Evolutionary conservation across 2,797 vertebrate genomes (phyloP), one percentile per base, ranked within the genome.

Genomic region (Poecilia gillii): DNA sequence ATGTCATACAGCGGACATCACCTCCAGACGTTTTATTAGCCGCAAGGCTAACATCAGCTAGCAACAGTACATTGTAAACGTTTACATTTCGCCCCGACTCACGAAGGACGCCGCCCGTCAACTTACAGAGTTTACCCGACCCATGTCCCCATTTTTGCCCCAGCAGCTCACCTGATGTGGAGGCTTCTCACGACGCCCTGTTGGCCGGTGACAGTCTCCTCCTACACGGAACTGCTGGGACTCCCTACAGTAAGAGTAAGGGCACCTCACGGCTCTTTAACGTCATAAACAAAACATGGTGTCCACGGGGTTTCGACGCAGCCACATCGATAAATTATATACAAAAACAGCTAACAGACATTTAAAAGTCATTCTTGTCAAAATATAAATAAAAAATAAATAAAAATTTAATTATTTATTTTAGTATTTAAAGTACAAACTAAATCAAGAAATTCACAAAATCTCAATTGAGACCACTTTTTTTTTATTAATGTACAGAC

Each of bases 151-250:
- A 23, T 64, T 18, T 64, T 7, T 33, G 36, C 33, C 33, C 33
- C 64, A 39, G 8, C 13, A 73, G 5, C 82, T 83, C 49, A 83
- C 82, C 82, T 70, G 41, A 9, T 41, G 70, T 14, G 31, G 49
- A 64, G 14, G 36, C 31, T 76, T 70, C 41, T 43, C 47, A 55
- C 6, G 76, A 59, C 16, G 28, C 66, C 41, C 47, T 25, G 55
- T 2, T 73, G n/a, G 20, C 11, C 85, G 45, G 64, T 71, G 43
- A 45, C 4, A 41, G 68, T 84, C 90, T 82, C 90, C 89, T 89
- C 88, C 90, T 83, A 77, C 62, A 9, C 18, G 18, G 59, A 36
- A 20, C n/a, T 13, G 62, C 64, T 23, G 64, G 18, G 64, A 66
- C 36, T 41, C 62, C 18, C 31, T 36, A 18, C 59, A 33, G 6